Evolutionary conservation across 2,888 invertebrate genomes (phyloP).

Genomic region (Teleogryllus oceanicus): DNA sequence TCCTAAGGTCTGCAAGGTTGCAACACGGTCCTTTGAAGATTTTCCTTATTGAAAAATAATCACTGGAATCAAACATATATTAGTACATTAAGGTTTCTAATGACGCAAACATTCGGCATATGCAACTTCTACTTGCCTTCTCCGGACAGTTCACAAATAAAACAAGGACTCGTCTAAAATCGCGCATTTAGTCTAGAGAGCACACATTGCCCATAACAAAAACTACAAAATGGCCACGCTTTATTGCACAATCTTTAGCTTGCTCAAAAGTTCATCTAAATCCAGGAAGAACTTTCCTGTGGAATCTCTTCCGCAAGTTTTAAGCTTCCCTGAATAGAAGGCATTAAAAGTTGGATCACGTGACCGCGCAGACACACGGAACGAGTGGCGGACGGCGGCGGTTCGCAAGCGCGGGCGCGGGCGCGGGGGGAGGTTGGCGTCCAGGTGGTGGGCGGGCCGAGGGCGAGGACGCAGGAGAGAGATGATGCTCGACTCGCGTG

Average conservation of each 20-base stretch:
- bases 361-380: neutral
- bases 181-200: neutral
- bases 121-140: too few species aligned
- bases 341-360: slow-evolving; percentile 2
- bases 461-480: neutral
- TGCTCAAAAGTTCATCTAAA: neutral
- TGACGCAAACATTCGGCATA: too few species aligned
- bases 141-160: neutral
- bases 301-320: slow-evolving; percentile 18
- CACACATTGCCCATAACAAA: neutral
- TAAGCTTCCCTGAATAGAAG: slow-evolving; percentile 18
- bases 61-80: too few species aligned
- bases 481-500: slow-evolving; percentile 7
- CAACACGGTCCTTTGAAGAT: too few species aligned
- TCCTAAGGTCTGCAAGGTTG: too few species aligned
- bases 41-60: too few species aligned
- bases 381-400: neutral
- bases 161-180: neutral
- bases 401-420: neutral
- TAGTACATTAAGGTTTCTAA: too few species aligned
- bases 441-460: neutral
- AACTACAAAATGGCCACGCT: neutral
- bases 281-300: neutral
- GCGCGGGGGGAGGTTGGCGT: neutral
- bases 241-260: neutral